Base-by-base conservation (phyloP, 2,113 vertebrate genomes). In the Trematocara unimaculatum region DNA sequence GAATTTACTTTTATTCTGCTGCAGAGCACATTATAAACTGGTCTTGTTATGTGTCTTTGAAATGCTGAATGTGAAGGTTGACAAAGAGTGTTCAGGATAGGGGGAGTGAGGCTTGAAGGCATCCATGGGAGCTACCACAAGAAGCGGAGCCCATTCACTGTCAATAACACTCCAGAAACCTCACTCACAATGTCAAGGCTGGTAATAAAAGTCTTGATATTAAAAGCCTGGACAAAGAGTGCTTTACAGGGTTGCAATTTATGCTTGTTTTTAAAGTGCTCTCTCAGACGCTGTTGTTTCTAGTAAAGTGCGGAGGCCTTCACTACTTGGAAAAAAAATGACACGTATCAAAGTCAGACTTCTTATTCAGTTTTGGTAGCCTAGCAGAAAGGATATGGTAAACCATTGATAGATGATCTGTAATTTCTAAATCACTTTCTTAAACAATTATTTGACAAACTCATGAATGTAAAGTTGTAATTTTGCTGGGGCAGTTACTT, bases 191-290 rank as follows among this genome's bases (percentile, higher is more conserved):
- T 54, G 89, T 87, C 89, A 83, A 42, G 91, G 85, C 78, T 53
- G 2, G 56, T 86, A 88, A 87, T 94, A 92, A 94, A 93, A 88
- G 85, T 82, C 86, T 86, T n/a, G 72, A 92, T 90, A 91, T 93
- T 84, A 87, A 89, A 89, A 72, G 91, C 51, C 6, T 4, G 51
- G 84, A 92, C 89, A 91, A 89, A 91, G 35, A 70, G 5, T 45
- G 31, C 70, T 83, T 70, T 54, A 77, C 4, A 2, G 56, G 56
- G 84, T 4, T 12, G 12, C 9, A 53, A 81, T 91, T 91, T 90
- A 92, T 38, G 89, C 60, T 14, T 3, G n/a, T 82, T 79, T 83
- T 64, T 56, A 80, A 84, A 79, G 84, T 29, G 60, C 67, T 82
- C 62, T 82, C 79, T 88, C 81, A 89, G 88, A 88, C 84, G 4